Evolutionary conservation across 2,113 vertebrate species (phyloP).

Genomic region (Pygoscelis adeliae): DNA sequence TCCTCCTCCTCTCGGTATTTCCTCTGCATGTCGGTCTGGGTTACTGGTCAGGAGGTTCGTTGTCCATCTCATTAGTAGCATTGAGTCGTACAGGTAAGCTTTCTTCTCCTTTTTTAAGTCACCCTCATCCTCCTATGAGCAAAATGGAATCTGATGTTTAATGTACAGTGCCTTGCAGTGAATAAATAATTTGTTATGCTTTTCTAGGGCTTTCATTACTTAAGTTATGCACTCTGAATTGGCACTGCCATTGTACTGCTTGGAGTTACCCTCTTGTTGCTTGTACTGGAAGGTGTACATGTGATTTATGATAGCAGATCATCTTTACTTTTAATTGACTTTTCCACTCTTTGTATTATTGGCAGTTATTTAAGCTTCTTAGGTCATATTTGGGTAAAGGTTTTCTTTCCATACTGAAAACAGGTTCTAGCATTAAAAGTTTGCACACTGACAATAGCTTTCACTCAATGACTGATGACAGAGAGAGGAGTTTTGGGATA

Average conservation of each 20-base stretch:
- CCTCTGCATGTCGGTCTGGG: background rate
- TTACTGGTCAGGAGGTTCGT: background rate
- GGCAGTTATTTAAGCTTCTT: background rate
- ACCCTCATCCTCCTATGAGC: background rate
- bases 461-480: background rate
- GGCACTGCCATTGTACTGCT: background rate
- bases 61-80: background rate
- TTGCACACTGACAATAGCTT: background rate
- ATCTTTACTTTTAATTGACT: background rate
- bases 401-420: background rate
- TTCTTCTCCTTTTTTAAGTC: background rate
- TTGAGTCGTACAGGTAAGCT: fast-evolving
- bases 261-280: background rate
- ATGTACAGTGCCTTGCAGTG: background rate
- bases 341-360: background rate
- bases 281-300: too few relatives aligned
- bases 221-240: background rate
- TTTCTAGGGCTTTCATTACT: background rate
- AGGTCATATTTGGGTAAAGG: background rate
- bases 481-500: background rate
- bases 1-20: background rate
- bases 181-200: background rate
- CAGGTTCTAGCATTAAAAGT: background rate
- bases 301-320: background rate
- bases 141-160: background rate